A percentile compares a stretch with the other conserved stretches of the same genome.
phyloP scores from a whole-genome alignment of 2,888 invertebrate genomes.

The Dryomyza anilis region DNA sequence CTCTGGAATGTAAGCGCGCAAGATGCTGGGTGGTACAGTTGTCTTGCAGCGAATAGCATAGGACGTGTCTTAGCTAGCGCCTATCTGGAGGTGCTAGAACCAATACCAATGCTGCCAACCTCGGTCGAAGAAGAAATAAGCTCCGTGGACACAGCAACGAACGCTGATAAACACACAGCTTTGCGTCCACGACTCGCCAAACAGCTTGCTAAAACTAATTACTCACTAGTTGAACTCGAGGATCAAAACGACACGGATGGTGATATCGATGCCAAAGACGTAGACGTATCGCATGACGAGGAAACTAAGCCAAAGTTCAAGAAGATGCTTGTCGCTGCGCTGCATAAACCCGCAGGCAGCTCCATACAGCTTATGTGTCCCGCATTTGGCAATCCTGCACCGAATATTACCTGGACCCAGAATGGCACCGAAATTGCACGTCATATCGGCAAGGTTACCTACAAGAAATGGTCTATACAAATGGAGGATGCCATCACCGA shows the following conservation, averaged over 20 bases:
- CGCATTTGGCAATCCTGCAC: slow-evolving; percentile 73
- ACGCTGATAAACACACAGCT: slow-evolving; percentile 22
- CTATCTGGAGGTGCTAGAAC: slow-evolving; percentile 71
- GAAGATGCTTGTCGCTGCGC: slow-evolving; percentile 34
- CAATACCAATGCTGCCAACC: neutral
- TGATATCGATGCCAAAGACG: slow-evolving; percentile 24
- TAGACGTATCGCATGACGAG: slow-evolving; percentile 21
- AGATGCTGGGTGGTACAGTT: slow-evolving; percentile 95
- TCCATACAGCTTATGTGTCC: slow-evolving; percentile 68
- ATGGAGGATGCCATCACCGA: slow-evolving; percentile 80
- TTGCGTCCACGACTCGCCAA: slow-evolving; percentile 2
- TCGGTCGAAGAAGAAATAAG: neutral
- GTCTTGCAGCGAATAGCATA: slow-evolving; percentile 85
- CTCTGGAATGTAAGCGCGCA: slow-evolving; percentile 82
- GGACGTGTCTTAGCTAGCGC: slow-evolving; percentile 81
- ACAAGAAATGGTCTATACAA: slow-evolving; percentile 72
- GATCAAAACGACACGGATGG: slow-evolving; percentile 20
- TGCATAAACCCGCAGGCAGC: slow-evolving; percentile 77
- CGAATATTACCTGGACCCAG: slow-evolving; percentile 86
- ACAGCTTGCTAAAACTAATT: neutral
- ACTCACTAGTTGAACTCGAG: neutral
- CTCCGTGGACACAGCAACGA: slow-evolving; percentile 22
- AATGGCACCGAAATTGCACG: slow-evolving; percentile 71
- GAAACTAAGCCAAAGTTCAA: slow-evolving; percentile 39
- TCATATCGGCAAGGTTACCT: slow-evolving; percentile 69